Base-by-base conservation (phyloP, 2,888 invertebrate species). In the Andrena chrysosceles region DNA sequence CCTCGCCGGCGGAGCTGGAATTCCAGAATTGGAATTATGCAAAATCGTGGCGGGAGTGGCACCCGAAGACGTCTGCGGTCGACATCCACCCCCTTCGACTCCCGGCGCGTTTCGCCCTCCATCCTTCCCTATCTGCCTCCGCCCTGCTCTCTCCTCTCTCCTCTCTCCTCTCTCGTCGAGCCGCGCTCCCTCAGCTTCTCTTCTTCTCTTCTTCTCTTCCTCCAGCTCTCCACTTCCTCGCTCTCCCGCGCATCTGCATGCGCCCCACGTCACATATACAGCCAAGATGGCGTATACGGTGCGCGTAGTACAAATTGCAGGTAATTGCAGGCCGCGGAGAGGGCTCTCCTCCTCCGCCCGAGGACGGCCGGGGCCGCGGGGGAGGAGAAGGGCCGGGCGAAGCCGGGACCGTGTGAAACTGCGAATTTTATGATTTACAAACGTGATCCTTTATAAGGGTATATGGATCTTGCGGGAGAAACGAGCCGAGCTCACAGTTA, bases 351-450 rank as follows among this genome's bases (percentile, higher is more conserved):
- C 73, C 72, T 60, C 62, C 78, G 26, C 63, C 29, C 16, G 42
- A 16, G 49, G 26, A 33, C 68, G 49, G 8, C 75, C 54, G 62
- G 49, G 20, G 48, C 66, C 31, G 62, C 69, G 66, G 59, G 59
- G 60, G 77, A 54, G 6, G 54, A 42, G 63, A 64, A 78, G 84
- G 77, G 77, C 75, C 59, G 68, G 81, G 56, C 76, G 62, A 77
- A 81, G 81, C 73, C 85, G 87, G 86, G 91, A 90, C 89, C 91
- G 90, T 91, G 91, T 90, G 91, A 91, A 92, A 90, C 90, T 89
- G 90, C 88, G 89, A 91, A 92, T 91, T 91, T 91, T 90, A 90
- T 90, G 91, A 91, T 90, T 91, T 90, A 89, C 89, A 89, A 90
- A 89, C 90, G 87, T 63, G 84, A 87, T 88, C 85, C 87, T 88